A percentile compares a stretch with the other conserved stretches of the same genome.
Conservation (phyloP, 2,113 vertebrate species). For the Poecile atricapillus region DNA sequence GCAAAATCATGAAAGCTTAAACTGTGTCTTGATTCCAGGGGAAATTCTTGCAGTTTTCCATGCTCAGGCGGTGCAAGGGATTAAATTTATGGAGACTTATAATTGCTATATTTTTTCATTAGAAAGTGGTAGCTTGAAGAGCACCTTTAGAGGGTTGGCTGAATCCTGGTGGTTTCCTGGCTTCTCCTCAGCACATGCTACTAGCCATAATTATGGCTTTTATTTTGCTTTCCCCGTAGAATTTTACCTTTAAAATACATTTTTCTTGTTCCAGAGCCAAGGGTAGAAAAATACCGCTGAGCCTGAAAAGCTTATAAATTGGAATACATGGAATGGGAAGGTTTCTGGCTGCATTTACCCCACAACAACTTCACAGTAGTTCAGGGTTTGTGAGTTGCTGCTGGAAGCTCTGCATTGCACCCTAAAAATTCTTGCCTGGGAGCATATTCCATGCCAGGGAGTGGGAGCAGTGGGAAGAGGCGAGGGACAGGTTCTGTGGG, state of each 20-base stretch:
- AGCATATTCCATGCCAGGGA: rapidly evolving
- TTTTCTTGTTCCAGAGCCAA: background rate
- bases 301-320: background rate
- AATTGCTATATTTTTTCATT: background rate
- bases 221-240: background rate
- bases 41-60: background rate
- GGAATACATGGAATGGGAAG: rapidly evolving
- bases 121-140: background rate
- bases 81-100: background rate
- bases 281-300: background rate
- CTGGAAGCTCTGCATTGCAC: rapidly evolving
- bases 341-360: background rate
- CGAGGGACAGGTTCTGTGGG: rapidly evolving
- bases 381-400: background rate
- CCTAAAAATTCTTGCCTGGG: background rate
- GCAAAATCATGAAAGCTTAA: background rate
- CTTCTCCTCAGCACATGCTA: background rate
- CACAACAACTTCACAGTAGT: background rate
- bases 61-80: background rate
- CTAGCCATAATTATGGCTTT: background rate
- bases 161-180: background rate
- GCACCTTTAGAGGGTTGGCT: background rate
- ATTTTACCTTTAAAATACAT: background rate
- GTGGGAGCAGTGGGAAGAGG: background rate
- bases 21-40: background rate